Evolutionary conservation across 2,797 vertebrate genomes (phyloP), one percentile per base, ranked within the genome.

Genomic region (Chloroceryle inda): DNA sequence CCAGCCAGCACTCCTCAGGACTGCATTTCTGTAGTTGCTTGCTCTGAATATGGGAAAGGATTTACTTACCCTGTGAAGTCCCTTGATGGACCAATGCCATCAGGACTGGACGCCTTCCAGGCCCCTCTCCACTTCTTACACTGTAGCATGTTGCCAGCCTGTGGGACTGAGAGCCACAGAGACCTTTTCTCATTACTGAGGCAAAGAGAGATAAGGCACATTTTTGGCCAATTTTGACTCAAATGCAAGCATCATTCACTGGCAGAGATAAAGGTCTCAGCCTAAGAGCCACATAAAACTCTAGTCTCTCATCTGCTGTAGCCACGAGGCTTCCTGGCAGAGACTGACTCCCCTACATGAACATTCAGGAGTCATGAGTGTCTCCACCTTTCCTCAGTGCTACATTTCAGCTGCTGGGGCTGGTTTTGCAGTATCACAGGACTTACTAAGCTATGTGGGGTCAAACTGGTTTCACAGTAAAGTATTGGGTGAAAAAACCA

Each of bases 371-470:
- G 47, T 20, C 6, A n/a, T 1, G 20, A n/a, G 22, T 4, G 9
- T 31, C 50, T 47, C n/a, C 27, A 49, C 1, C 4, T 42, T 44
- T n/a, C 47, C n/a, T 45, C 59, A 44, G 37, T 22, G 26, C 19
- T 45, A 18, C 21, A 4, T 12, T 19, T 62, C 59, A 62, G 38
- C 22, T 71, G 8, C 37, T 37, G 20, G 47, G 18, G n/a, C 20
- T 83, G 66, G 13, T 53, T 58, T 77, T 86, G 80, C 49, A 75
- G 67, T 45, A 79, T 5, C 68, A 29, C 42, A 21, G 50, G 40
- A 11, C 29, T 45, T 44, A 27, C 26, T 0, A 1, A 27, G 40
- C 33, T 53, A 8, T 0, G 1, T 3, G n/a, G 19, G 14, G 10
- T 31, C n/a, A 47, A 44, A 58, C 0, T 1, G 12, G 13, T 62